Evolutionary conservation across 1,140 invertebrate species (phyloP), one percentile per base, ranked within the genome.

Genomic region (Pseudomyrmex dendroicus): DNA sequence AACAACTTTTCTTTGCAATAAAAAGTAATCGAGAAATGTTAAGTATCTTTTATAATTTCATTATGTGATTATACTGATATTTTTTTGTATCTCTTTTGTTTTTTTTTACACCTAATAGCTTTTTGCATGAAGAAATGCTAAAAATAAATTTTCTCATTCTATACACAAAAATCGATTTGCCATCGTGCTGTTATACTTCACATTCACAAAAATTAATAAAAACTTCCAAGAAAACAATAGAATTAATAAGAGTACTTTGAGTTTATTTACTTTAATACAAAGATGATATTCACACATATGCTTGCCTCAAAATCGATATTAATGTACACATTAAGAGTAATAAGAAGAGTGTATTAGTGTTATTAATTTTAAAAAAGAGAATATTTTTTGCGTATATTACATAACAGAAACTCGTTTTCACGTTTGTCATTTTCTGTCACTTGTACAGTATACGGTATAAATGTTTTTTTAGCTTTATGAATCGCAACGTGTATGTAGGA

Each of bases 241-340:
- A 73, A 72, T 89, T 85, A 89, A 85, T 92, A 91, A 93, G 90
- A 93, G 90, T 90, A 90, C 89, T 91, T 89, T 89, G 90, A 92
- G 92, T 93, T 93, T 92, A 93, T 93, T 94, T 93, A 91, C 86
- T 92, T 91, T 92, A 90, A 93, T 93, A 93, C 91, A 93, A 93
- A 93, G 92, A 92, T 92, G 90, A 92, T 91, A 93, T 92, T 92
- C 92, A 93, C 91, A 91, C 91, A 90, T 89, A 90, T 91, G 85
- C 87, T 90, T 90, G 88, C 89, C 82, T 90, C 85, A 84, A 92
- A 91, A 91, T 90, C 73, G 88, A 88, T 67, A 83, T 86, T 83
- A 90, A 88, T 89, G 80, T 91, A 89, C 82, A 86, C 86, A 35
- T 35, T 35, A 35, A 35, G 35, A 35, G 5, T 91, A 88, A 82